phyloP scores from a whole-genome alignment of 2,113 vertebrate species.

The Lycaon pictus region DNA sequence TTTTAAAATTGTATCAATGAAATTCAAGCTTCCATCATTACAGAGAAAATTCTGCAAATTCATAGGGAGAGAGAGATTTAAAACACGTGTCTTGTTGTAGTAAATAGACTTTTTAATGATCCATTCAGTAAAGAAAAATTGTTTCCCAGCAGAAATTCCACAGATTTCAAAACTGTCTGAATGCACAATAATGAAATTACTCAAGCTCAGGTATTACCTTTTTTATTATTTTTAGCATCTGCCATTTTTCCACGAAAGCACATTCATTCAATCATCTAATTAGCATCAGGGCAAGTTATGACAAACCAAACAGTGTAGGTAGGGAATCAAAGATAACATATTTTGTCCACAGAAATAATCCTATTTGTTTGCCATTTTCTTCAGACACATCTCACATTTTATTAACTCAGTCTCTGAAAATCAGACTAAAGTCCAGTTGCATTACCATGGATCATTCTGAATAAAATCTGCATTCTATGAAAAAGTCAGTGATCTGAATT shows the following conservation, averaged over 20 bases:
- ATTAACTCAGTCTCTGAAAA: conserved; percentile 27
- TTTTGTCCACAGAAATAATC: conserved; percentile 59
- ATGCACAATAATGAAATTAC: conserved; percentile 53
- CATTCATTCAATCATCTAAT: conserved; percentile 45
- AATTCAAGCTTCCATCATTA: conserved; percentile 10
- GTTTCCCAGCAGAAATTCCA: conserved; percentile 57
- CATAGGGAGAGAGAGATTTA: neutral
- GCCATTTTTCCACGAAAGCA: conserved; percentile 38
- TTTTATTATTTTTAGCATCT: conserved; percentile 53
- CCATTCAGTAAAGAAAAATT: conserved; percentile 54
- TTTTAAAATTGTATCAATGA: conserved; percentile 56
- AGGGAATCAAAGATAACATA: conserved; percentile 42
- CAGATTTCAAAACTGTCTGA: conserved; percentile 55
- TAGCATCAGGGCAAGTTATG: conserved; percentile 34
- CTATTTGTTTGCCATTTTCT: conserved; percentile 13
- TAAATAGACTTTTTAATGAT: conserved; percentile 60
- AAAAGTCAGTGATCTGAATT: neutral
- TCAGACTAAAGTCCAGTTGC: neutral
- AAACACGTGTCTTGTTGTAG: conserved; percentile 15
- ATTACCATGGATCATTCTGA: neutral
- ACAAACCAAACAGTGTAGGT: neutral
- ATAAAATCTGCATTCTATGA: conserved; percentile 25
- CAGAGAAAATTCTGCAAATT: conserved; percentile 6
- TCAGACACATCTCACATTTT: conserved; percentile 28
- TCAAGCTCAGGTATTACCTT: conserved; percentile 37